These are phyloP conservation scores for Actinia tenebrosa DNA, from an alignment of 64 coral and sea anemone genomes.

Conservation along the genomic window DNA sequence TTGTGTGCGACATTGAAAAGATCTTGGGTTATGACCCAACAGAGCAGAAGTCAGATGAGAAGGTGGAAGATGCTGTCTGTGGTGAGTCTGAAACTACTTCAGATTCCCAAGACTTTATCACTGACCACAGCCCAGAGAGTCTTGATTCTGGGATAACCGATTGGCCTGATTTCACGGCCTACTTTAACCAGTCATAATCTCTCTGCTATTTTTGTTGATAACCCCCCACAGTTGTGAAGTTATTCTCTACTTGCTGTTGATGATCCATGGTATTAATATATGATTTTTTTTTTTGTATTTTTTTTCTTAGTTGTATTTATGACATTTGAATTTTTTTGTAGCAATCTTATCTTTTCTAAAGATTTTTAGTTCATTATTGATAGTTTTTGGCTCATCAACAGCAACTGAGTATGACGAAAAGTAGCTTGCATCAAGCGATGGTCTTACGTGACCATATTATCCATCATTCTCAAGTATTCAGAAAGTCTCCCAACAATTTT, in stretches of 20 bases:
- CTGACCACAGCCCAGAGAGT: background rate
- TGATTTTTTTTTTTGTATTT: background rate
- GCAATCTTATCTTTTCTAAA: constrained; percentile 67
- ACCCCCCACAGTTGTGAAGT: constrained; percentile 52
- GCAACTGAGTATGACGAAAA: background rate
- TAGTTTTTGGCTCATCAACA: constrained; percentile 38
- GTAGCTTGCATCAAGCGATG: constrained; percentile 34
- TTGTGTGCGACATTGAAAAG: constrained; percentile 85
- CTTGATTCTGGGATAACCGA: constrained; percentile 11
- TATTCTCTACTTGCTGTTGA: constrained; percentile 11
- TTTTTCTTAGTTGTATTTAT: constrained; percentile 8
- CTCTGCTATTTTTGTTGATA: constrained; percentile 48
- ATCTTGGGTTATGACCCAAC: constrained; percentile 97
- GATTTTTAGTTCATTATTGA: constrained; percentile 30
- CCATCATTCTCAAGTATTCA: background rate
- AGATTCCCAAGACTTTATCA: constrained; percentile 43
- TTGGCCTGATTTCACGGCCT: constrained; percentile 32
- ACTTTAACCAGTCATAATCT: constrained; percentile 13
- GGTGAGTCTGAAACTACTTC: constrained; percentile 62
- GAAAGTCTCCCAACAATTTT: background rate
- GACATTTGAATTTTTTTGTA: constrained; percentile 57
- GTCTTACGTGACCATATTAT: constrained; percentile 15
- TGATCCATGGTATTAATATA: background rate
- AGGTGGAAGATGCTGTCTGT: constrained; percentile 74
- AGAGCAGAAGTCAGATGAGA: constrained; percentile 33